Percentiles rank a stretch among this genome's conserved stretches.
These are phyloP conservation scores for Macrobrachium nipponense DNA, from an alignment of 1,140 invertebrate genomes.

Conservation along the genomic window DNA sequence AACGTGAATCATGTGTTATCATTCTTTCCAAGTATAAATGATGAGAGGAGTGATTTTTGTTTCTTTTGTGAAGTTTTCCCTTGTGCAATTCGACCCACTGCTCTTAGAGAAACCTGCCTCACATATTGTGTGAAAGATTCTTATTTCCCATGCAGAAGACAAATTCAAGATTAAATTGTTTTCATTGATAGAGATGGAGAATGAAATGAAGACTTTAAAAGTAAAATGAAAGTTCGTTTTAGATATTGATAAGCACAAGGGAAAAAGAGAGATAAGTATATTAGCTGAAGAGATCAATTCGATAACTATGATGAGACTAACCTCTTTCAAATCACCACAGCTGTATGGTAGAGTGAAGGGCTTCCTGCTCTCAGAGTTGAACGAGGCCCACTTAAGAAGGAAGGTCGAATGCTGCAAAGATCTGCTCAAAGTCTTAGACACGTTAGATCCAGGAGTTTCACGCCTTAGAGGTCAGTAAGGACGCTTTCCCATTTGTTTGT, in stretches of 20 bases:
- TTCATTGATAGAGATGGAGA: background rate
- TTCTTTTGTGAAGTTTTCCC: too few species aligned
- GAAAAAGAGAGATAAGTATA: background rate
- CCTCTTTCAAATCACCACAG: background rate
- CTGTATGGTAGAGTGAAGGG: slow-evolving; percentile 32
- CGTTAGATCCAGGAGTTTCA: slow-evolving; percentile 39
- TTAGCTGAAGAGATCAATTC: background rate
- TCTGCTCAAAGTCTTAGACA: slow-evolving; percentile 44
- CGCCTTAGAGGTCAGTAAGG: slow-evolving; percentile 44
- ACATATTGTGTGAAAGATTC: too few species aligned
- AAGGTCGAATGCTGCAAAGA: slow-evolving; percentile 48
- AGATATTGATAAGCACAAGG: background rate
- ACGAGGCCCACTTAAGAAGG: slow-evolving; percentile 22
- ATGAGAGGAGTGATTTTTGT: too few species aligned
- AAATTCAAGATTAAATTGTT: too few species aligned
- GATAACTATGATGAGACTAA: background rate
- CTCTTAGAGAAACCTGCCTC: too few species aligned
- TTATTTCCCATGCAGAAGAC: too few species aligned
- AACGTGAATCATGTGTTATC: too few species aligned
- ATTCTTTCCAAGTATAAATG: too few species aligned
- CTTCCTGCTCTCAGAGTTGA: slow-evolving; percentile 31
- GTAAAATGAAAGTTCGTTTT: background rate
- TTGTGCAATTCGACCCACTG: too few species aligned
- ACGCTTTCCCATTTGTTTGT: background rate
- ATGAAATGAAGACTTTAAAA: background rate